Base-by-base conservation (phyloP, 2,888 invertebrate species). In the Limnephilus lunatus region DNA sequence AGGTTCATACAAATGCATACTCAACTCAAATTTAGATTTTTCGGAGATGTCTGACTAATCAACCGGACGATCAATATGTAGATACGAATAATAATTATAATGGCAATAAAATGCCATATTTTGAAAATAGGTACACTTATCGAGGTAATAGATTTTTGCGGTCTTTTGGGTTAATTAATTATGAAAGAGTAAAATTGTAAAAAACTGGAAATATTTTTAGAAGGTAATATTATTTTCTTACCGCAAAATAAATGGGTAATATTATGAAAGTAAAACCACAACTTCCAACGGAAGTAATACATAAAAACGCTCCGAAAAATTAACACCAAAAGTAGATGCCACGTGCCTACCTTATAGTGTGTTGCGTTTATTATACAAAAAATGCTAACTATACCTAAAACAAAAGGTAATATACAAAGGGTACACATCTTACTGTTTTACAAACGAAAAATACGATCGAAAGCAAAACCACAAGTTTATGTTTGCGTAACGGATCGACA, bases 251-350 rank as follows among this genome's bases (percentile, higher is more conserved):
- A 87, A 48, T 32, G 32, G 19, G n/a, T n/a, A 39, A 30, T 68
- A 81, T 35, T 68, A 81, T 35, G 88, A 89, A 89, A 89, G 88
- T 35, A 81, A 53, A 89, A 89, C 88, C 88, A 35, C 88, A 89
- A 89, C 80, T 81, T 89, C 88, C 88, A 39, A 35, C 88, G 88
- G 88, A 89, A 68, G 88, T 89, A 32, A 80, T 68, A 3, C n/a
- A 85, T 15, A 19, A 44, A n/a, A 83, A 35, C 35, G 25, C 25
- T 35, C 32, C 30, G 2, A 25, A 31, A 83, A 68, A 53, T 0
- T 53, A 19, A 19, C 3, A 53, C 7, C 53, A 25, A 7, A 7
- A 68, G 7, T 25, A n/a, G 48, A 14, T 48, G 0, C 48, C 48
- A 48, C 15, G 9, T 48, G 15, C 15, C 48, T 48, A 15, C 14